phyloP scores from a whole-genome alignment of 2,113 vertebrate species.

The Corythoichthys intestinalis region DNA sequence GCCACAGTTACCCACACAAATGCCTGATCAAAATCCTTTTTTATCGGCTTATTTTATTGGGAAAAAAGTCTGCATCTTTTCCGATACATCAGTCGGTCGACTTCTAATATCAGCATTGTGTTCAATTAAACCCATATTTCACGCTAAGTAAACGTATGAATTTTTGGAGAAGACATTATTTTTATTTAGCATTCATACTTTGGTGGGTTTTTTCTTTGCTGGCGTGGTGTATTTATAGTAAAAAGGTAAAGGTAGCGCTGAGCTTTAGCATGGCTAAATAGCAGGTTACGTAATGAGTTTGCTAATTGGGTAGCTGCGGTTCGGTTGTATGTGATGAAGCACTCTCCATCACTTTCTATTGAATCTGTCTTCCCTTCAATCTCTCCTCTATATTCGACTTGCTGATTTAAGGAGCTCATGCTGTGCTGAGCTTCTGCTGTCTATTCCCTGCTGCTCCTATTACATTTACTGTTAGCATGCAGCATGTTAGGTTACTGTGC shows the following conservation, averaged over 20 bases:
- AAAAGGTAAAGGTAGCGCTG: not conserved
- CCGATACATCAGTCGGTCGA: no score
- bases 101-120: no score
- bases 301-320: slow-evolving; percentile 71
- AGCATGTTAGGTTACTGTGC: slow-evolving; percentile 28
- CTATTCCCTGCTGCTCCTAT: slow-evolving; percentile 17
- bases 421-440: slow-evolving; percentile 29
- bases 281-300: slow-evolving; percentile 74
- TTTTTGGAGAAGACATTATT: no score
- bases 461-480: slow-evolving; percentile 25
- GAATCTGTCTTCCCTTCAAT: slow-evolving; percentile 38
- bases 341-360: not conserved
- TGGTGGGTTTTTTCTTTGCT: no score
- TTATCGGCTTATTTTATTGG: no score
- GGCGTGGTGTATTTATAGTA: no score
- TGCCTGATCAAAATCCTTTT: no score
- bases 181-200: no score
- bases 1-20: no score
- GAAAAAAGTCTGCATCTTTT: no score
- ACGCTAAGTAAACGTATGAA: no score
- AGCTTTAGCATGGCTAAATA: slow-evolving; percentile 34
- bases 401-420: slow-evolving; percentile 34
- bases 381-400: slow-evolving; percentile 12
- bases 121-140: no score
- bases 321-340: slow-evolving; percentile 24